Percentiles rank a stretch among this genome's conserved stretches.
Conservation (phyloP, 2,888 invertebrate genomes). For the Maniola hyperantus region DNA sequence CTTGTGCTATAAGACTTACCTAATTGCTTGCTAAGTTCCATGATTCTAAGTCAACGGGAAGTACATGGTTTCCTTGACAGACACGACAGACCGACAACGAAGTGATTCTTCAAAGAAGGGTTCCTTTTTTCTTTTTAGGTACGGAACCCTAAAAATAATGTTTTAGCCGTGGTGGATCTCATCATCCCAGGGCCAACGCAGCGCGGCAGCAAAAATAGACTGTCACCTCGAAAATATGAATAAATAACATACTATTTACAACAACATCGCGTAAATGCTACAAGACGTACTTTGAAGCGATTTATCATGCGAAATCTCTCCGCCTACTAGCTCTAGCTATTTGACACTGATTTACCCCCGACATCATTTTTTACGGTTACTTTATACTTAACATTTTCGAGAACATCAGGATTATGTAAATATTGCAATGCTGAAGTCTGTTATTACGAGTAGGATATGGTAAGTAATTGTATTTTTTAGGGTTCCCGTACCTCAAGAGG, state of each 20-base stretch:
- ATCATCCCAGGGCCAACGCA: constrained; percentile 37
- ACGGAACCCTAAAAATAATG: no score
- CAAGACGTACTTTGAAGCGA: constrained; percentile 46
- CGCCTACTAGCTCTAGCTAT: constrained; percentile 37
- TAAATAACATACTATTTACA: constrained; percentile 57
- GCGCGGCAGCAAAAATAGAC: constrained; percentile 56
- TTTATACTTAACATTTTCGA: not conserved
- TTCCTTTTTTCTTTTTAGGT: no score
- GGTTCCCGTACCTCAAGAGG: no score
- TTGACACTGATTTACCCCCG: constrained; percentile 23
- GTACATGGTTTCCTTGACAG: no score
- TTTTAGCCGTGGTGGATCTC: constrained; percentile 31
- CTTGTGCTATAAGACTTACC: no score
- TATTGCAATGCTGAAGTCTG: not conserved
- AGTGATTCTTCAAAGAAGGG: no score
- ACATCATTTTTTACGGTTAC: constrained; percentile 16
- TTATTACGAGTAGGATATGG: no score
- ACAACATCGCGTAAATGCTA: constrained; percentile 45
- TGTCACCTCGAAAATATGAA: constrained; percentile 63
- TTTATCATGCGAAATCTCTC: constrained; percentile 44
- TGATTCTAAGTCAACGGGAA: no score
- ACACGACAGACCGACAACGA: no score
- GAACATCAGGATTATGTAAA: not conserved
- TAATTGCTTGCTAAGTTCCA: no score
- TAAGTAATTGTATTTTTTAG: no score